A percentile compares a stretch with the other conserved stretches of the same genome.
Conservation (phyloP, 2,797 vertebrate genomes). For the Catharus ustulatus region DNA sequence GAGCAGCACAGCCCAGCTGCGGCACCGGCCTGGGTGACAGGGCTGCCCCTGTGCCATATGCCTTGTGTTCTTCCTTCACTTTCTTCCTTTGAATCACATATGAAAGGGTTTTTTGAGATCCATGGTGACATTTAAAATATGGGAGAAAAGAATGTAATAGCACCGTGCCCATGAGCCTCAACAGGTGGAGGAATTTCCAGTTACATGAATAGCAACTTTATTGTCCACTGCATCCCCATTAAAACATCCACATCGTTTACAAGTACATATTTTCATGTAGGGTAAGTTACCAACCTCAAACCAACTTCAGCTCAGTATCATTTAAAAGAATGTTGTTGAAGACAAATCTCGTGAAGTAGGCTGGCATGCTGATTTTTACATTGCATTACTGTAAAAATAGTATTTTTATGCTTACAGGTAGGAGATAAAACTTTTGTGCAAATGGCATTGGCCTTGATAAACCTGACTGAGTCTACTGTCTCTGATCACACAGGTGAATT, state of each 20-base stretch:
- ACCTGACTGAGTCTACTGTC: background rate
- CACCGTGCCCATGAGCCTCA: background rate
- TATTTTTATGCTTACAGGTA: background rate
- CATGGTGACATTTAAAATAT: rapidly evolving
- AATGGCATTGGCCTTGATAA: background rate
- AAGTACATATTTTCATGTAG: rapidly evolving
- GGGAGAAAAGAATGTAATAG: background rate
- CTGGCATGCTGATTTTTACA: background rate
- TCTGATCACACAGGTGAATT: background rate
- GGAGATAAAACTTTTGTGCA: background rate
- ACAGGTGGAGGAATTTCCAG: background rate
- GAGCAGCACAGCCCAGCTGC: background rate
- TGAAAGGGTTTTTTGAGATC: background rate
- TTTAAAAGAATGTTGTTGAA: background rate
- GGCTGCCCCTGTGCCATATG: rapidly evolving
- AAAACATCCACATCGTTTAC: background rate
- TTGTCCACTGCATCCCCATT: rapidly evolving
- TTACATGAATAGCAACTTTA: background rate
- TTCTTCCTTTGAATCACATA: rapidly evolving
- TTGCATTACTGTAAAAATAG: background rate
- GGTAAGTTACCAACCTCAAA: background rate
- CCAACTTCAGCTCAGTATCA: background rate
- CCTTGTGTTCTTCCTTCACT: too few species aligned
- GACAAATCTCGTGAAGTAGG: background rate
- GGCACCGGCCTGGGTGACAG: background rate